Conservation (phyloP, 1,140 invertebrate species). For the Bilobella aurantiaca region DNA sequence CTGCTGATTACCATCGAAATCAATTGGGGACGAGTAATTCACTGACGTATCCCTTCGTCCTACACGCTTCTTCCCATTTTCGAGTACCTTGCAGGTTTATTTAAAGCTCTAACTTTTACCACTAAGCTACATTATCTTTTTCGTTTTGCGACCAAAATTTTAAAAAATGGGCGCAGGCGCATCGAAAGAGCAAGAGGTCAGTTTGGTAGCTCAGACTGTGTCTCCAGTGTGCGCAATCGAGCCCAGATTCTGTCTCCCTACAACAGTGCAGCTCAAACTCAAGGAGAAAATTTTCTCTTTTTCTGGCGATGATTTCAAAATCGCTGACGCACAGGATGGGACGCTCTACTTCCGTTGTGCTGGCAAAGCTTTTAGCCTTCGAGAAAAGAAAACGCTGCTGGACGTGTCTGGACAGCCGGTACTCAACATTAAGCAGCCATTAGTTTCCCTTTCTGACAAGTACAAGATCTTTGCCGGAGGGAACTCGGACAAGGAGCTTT, state of each 20-base stretch:
- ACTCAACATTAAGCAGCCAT: slow-evolving; percentile 20
- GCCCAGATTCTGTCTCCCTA: slow-evolving; percentile 19
- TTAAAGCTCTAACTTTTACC: too few relatives aligned
- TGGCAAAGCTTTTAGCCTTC: slow-evolving; percentile 23
- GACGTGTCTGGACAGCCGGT: slow-evolving; percentile 22
- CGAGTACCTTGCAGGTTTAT: too few relatives aligned
- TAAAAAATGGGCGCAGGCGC: too few relatives aligned
- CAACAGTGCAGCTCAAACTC: slow-evolving; percentile 17
- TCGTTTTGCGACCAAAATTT: too few relatives aligned
- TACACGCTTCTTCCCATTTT: too few relatives aligned
- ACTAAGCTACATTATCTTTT: too few relatives aligned
- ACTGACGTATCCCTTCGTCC: too few relatives aligned
- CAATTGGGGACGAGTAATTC: too few relatives aligned
- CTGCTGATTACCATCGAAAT: too few relatives aligned
- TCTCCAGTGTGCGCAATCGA: slow-evolving; percentile 25
- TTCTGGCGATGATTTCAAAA: slow-evolving; percentile 27
- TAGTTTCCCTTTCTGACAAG: slow-evolving; percentile 21
- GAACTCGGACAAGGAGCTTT: slow-evolving; percentile 19
- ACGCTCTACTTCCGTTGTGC: slow-evolving; percentile 23
- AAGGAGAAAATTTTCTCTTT: slow-evolving; percentile 21
- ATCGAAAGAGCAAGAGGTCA: too few relatives aligned
- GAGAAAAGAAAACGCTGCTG: slow-evolving; percentile 20
- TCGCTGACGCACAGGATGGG: slow-evolving; percentile 13
- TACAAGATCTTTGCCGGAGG: slow-evolving; percentile 22
- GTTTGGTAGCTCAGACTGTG: too few relatives aligned